A percentile compares a stretch with the other conserved stretches of the same genome.
phyloP scores from a whole-genome alignment of 2,797 vertebrate species.

The Clamator glandarius region DNA sequence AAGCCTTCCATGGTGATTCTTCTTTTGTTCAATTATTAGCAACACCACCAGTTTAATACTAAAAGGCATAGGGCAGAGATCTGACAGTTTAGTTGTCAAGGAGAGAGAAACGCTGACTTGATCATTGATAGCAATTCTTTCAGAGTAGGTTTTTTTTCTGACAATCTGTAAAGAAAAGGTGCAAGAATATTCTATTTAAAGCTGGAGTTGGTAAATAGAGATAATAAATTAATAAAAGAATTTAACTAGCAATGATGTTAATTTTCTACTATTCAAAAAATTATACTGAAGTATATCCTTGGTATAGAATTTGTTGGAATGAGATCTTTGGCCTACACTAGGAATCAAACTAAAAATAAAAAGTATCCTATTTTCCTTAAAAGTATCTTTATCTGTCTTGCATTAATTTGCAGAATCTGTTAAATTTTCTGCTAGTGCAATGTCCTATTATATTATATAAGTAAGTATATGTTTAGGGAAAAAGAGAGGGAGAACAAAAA shows the following conservation, averaged over 20 bases:
- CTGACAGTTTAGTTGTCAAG: not conserved
- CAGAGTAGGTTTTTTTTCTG: not conserved
- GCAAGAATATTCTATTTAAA: not conserved
- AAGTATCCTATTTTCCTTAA: not conserved
- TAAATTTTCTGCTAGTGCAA: not conserved
- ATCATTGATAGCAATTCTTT: not conserved
- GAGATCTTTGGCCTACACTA: not conserved
- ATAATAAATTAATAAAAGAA: not conserved
- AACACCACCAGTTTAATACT: not conserved
- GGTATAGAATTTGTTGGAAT: not conserved
- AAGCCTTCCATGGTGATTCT: not conserved
- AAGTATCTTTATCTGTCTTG: not conserved
- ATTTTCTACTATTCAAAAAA: not conserved
- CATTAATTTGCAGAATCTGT: not conserved
- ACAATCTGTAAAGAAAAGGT: not conserved
- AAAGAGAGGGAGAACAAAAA: not conserved
- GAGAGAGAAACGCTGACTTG: not conserved
- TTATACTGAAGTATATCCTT: not conserved
- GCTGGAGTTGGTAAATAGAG: not conserved
- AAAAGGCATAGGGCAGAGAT: not conserved
- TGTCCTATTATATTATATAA: not conserved
- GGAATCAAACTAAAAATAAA: not conserved
- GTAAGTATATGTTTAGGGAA: not conserved
- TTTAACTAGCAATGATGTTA: not conserved
- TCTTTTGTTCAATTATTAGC: not conserved